Evolutionary conservation across 2,113 vertebrate species (phyloP).

Genomic region (Limnothrissa miodon): DNA sequence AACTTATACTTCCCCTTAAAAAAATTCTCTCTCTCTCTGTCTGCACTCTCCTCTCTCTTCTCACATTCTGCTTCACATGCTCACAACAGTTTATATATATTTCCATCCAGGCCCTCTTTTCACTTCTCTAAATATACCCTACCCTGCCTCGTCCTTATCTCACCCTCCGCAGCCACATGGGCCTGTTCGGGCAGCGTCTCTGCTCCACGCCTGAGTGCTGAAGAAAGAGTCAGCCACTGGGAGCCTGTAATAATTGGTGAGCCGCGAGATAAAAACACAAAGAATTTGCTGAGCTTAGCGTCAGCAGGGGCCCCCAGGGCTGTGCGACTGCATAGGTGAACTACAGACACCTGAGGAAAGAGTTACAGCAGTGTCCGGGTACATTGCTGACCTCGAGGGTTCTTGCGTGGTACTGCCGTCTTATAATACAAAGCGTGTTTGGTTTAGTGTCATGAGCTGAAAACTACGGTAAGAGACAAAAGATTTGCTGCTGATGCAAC

Average conservation of each 20-base stretch:
- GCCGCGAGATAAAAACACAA: slow-evolving; percentile 7
- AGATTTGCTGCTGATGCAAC: neutral
- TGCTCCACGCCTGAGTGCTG: neutral
- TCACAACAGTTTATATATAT: neutral
- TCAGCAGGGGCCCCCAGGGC: neutral
- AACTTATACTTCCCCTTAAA: neutral
- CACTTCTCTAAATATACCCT: neutral
- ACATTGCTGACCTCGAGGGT: neutral
- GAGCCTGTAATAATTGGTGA: neutral
- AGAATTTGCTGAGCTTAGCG: neutral
- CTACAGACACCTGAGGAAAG: neutral
- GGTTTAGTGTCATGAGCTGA: neutral
- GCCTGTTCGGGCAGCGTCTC: slow-evolving; percentile 25
- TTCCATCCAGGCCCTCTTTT: neutral
- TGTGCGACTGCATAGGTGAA: neutral
- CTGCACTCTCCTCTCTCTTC: neutral
- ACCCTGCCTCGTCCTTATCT: slow-evolving; percentile 23
- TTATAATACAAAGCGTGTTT: neutral
- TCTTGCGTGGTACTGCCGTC: neutral
- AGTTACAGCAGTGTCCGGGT: too few species aligned
- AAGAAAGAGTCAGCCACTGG: neutral
- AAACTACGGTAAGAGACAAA: neutral
- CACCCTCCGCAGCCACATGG: slow-evolving; percentile 11
- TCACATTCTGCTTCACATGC: neutral
- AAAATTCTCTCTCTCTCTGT: slow-evolving; percentile 16